Base-by-base conservation (phyloP, 2,888 invertebrate species). In the Cancer borealis region DNA sequence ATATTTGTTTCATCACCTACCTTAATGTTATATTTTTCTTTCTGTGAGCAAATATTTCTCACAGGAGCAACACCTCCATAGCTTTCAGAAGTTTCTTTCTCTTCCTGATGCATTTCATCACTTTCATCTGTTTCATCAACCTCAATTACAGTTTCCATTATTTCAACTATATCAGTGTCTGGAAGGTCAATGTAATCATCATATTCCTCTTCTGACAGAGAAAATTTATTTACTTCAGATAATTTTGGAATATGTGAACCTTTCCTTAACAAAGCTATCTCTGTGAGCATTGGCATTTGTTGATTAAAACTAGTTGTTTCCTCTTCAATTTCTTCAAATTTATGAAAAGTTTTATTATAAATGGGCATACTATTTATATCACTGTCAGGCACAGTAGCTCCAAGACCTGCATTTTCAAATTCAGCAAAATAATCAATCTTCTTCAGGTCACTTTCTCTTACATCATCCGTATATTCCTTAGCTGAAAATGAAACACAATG, bases 41-140 rank as follows among this genome's bases (percentile, higher is more conserved):
- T 87, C 14, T 54, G 49, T 30, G 47, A 87, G 88, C n/a, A 21
- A 21, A 79, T 45, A 88, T 54, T 21, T 10, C 88, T 45, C 39
- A 30, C 73, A 73, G 21, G 26, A 73, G n/a, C 73, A 26, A 26
- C 73, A 8, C 3, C 54, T 0, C 14, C 12, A 26, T 60, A n/a
- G n/a, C 39, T 87, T 8, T 87, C 30, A 8, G 17, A 17, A 14
- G 26, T 8, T 12, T 46, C 47, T 8, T 73, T 6, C 5, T 8
- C 47, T 10, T 66, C 73, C 6, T 30, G 73, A 45, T 46, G 84
- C 14, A 66, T 46, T 30, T 93, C 93, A 93, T 93, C 92, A 88
- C 46, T 73, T 46, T 93, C 93, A 88, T 92, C 93, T 10, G 92
- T 79, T 60, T 94, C 94, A 92, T 94, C 94, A 8, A 92, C 30